phyloP scores from a whole-genome alignment of 2,888 invertebrate genomes.

The Eulithis prunata region DNA sequence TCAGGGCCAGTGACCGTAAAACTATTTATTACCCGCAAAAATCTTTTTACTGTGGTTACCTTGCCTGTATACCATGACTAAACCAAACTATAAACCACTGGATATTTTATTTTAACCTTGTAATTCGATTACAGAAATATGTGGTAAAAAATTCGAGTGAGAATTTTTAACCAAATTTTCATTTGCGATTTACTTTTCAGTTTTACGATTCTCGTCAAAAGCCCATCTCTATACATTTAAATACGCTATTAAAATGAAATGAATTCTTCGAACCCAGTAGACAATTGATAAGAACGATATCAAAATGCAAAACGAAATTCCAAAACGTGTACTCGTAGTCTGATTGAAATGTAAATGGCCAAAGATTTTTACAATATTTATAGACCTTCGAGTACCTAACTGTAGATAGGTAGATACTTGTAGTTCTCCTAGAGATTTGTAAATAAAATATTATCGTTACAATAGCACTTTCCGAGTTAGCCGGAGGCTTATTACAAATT shows the following conservation, averaged over 20 bases:
- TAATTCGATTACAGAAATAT: not conserved
- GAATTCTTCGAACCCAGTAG: conserved; percentile 38
- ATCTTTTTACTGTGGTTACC: not conserved
- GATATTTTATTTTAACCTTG: not conserved
- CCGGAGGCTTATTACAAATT: no score
- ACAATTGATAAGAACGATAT: conserved; percentile 1
- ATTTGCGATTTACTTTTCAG: conserved; percentile 25
- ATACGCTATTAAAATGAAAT: conserved; percentile 37
- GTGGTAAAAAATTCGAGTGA: not conserved
- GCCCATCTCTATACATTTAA: conserved; percentile 31
- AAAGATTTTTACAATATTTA: no score
- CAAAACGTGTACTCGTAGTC: no score
- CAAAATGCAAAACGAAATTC: not conserved
- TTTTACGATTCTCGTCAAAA: conserved; percentile 28
- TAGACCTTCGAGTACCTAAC: no score
- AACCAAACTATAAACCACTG: not conserved
- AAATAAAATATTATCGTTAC: no score
- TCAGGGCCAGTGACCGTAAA: not conserved
- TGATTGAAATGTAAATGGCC: no score
- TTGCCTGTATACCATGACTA: not conserved
- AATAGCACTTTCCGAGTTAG: no score
- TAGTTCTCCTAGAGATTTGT: no score
- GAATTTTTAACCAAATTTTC: conserved; percentile 1
- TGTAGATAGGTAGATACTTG: no score
- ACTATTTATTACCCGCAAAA: conserved; percentile 1